These are phyloP conservation scores for Petrophora chlorosata DNA, from an alignment of 2,888 invertebrate species.

Conservation along the genomic window DNA sequence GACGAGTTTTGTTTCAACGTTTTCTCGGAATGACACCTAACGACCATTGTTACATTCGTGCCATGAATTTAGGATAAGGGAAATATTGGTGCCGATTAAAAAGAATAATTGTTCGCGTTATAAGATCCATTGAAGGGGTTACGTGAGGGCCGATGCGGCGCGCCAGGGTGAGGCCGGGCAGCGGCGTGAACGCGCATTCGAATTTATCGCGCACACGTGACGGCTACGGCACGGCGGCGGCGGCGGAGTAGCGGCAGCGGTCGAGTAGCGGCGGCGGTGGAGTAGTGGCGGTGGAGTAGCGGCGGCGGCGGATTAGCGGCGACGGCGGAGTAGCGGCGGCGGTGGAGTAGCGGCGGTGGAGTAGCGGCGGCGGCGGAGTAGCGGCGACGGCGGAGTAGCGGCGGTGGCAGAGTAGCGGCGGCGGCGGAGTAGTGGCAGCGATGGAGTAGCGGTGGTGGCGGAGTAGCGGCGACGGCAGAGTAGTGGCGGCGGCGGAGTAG, in stretches of 20 bases:
- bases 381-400: no score
- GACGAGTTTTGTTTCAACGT: neutral
- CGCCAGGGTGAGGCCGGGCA: neutral
- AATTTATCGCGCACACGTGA: conserved; percentile 14
- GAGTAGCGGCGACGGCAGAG: no score
- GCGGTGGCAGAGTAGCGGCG: no score
- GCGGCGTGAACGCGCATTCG: neutral
- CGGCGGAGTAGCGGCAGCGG: neutral
- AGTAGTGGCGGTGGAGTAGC: no score
- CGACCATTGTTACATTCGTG: neutral
- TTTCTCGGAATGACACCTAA: neutral
- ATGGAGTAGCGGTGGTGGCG: no score
- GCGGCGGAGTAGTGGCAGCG: no score
- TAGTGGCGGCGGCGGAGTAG: no score
- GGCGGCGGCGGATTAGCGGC: no score
- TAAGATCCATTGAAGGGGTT: conserved; percentile 5
- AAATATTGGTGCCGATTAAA: neutral
- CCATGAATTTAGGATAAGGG: neutral
- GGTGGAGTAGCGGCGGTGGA: no score
- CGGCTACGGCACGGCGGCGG: neutral
- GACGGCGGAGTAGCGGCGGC: no score
- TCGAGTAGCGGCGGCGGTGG: neutral
- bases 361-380: no score
- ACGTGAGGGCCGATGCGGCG: neutral
- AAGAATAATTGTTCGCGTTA: conserved; percentile 7